Percentiles rank a stretch among this genome's conserved stretches.
Evolutionary conservation across 2,113 vertebrate genomes (phyloP).

Genomic region (Todiramphus chloris): DNA sequence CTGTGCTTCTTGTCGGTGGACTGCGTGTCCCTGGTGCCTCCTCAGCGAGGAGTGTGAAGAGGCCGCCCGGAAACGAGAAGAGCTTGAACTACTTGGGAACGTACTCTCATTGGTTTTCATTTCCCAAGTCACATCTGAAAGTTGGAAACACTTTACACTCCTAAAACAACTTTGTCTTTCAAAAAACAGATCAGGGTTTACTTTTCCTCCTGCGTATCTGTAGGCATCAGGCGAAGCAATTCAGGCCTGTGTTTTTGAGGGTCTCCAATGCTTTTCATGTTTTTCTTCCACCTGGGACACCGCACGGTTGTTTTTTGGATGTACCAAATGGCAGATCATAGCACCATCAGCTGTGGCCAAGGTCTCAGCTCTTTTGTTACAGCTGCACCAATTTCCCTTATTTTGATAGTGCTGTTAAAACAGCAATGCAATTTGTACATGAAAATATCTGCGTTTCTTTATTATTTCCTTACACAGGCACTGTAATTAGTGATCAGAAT

Average conservation of each 20-base stretch:
- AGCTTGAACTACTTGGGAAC: fast-evolving
- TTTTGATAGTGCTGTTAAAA: background rate
- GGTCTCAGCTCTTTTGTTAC: background rate
- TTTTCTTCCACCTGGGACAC: background rate
- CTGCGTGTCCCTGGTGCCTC: fast-evolving
- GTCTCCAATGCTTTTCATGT: background rate
- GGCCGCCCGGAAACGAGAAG: background rate
- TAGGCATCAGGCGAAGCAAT: background rate
- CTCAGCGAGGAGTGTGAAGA: background rate
- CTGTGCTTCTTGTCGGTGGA: fast-evolving
- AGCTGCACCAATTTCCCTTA: background rate
- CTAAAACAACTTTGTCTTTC: background rate
- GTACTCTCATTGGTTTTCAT: background rate
- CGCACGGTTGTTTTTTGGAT: background rate
- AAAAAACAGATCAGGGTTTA: background rate
- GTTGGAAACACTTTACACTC: background rate
- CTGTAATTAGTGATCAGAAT: fast-evolving
- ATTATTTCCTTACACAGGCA: background rate
- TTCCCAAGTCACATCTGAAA: background rate
- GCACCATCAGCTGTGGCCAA: background rate
- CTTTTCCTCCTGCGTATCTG: background rate
- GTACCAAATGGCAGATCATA: background rate
- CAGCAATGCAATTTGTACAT: background rate
- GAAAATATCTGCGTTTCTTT: background rate
- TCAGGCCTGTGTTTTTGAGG: background rate